Percentiles rank a stretch among this genome's conserved stretches.
Conservation (phyloP, 2,888 invertebrate genomes). For the Hecatera dysodea region DNA sequence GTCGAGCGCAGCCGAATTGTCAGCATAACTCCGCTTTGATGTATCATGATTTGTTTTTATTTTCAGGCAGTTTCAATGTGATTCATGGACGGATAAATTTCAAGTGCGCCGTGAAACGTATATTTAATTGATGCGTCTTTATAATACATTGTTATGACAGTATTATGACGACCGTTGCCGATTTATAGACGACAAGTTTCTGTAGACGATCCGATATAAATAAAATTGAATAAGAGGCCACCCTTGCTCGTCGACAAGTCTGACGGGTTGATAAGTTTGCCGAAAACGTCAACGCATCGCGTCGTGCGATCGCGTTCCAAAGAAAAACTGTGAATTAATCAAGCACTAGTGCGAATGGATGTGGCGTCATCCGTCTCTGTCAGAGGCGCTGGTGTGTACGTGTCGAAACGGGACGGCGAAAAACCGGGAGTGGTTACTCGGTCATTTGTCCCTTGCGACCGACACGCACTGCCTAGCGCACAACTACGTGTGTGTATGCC, state of each 20-base stretch:
- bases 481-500: conserved; percentile 72
- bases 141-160: conserved; percentile 85
- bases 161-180: conserved; percentile 72
- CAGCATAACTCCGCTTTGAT: conserved; percentile 90
- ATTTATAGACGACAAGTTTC: conserved; percentile 66
- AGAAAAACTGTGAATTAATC: conserved; percentile 89
- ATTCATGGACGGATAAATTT: conserved; percentile 89
- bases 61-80: conserved; percentile 86
- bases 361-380: conserved; percentile 83
- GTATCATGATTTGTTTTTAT: conserved; percentile 90
- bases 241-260: conserved; percentile 70
- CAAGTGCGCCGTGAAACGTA: conserved; percentile 84
- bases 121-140: conserved; percentile 85
- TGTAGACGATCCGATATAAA: conserved; percentile 58
- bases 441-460: conserved; percentile 85
- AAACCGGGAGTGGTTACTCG: conserved; percentile 85
- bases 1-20: conserved; percentile 88
- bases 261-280: conserved; percentile 81
- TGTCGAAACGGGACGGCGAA: conserved; percentile 79
- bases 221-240: conserved; percentile 65
- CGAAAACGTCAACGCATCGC: conserved; percentile 82
- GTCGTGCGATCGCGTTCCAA: conserved; percentile 82
- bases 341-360: conserved; percentile 83
- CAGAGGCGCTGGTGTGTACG: conserved; percentile 74
- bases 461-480: conserved; percentile 80